Percentiles rank a stretch among this genome's conserved stretches.
These are phyloP conservation scores for Pseudococcus jackbeardsleyi DNA, from an alignment of 2,888 invertebrate genomes.

Conservation along the genomic window DNA sequence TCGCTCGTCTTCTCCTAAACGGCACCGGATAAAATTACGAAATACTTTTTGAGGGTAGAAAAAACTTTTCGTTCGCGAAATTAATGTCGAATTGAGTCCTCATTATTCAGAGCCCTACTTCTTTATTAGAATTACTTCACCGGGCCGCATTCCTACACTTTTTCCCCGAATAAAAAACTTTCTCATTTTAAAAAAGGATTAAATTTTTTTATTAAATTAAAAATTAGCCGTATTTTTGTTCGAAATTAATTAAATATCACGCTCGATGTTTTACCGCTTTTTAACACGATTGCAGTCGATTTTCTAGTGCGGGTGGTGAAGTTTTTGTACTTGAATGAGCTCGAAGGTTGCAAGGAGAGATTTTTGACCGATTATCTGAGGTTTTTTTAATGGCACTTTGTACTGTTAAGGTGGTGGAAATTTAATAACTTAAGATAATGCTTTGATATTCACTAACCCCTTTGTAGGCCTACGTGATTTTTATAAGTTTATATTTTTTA, in stretches of 20 bases:
- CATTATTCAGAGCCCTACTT: conserved; percentile 64
- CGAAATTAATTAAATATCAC: conserved; percentile 61
- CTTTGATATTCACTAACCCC: too few species aligned
- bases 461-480: too few species aligned
- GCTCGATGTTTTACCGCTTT: neutral
- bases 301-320: neutral
- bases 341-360: too few species aligned
- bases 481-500: too few species aligned
- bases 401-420: neutral
- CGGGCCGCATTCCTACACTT: conserved; percentile 34
- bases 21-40: conserved; percentile 46
- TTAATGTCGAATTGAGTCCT: conserved; percentile 64
- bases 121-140: conserved; percentile 62
- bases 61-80: conserved; percentile 50
- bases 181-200: conserved; percentile 54
- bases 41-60: conserved; percentile 45
- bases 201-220: conserved; percentile 58
- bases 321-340: too few species aligned
- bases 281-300: neutral
- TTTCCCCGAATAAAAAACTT: neutral
- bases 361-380: too few species aligned
- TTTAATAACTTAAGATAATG: neutral
- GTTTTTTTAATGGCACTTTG: too few species aligned
- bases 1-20: conserved; percentile 58
- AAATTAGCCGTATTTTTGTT: neutral